Base-by-base conservation (phyloP, 2,113 vertebrate genomes). In the Nothocercus nigrocapillus region DNA sequence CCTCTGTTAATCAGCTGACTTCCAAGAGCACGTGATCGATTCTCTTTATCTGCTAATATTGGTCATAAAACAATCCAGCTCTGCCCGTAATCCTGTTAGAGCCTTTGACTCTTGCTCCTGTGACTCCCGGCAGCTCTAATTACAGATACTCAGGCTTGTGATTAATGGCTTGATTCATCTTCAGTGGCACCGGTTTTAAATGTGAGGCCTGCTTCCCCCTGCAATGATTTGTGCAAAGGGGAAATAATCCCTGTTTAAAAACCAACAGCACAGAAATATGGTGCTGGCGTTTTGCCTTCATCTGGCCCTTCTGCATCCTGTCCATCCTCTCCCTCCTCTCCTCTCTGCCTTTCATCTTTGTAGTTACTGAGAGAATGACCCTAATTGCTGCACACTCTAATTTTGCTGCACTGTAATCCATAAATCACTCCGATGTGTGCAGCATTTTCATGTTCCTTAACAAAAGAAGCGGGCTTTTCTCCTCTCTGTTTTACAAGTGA, bases 1-100 rank as follows among this genome's bases (percentile, higher is more conserved):
- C 32, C 4, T 21, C 1, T 4, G 4, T 51, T 51, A 83, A 11
- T 93, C 72, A n/a, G 49, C 49, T 1, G 2, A 22, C 58, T 38
- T 38, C 84, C 36, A 63, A 2, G 0, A 59, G 77, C 66, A 36
- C 2, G 7, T 32, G 64, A 67, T 45, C 51, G 62, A 13, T 66
- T 85, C 85, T n/a, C 79, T 86, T 85, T 89, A 89, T 88, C 90
- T 90, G 73, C 80, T 93, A 68, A 84, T 76, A 73, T 72, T 63
- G 53, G 83, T 66, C 86, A 82, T 92, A 95, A 96, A 96, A 58
- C 67, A 58, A 84, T 92, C 94, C 86, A 82, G 66, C 79, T 84
- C 85, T 94, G 94, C 74, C 86, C 70, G 9, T 96, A 96, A 95
- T 96, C 86, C 90, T 51, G 86, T 96, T 96, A 95, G 62, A 95